phyloP scores from a whole-genome alignment of 1,140 invertebrate species.

The Bombus superbus region DNA sequence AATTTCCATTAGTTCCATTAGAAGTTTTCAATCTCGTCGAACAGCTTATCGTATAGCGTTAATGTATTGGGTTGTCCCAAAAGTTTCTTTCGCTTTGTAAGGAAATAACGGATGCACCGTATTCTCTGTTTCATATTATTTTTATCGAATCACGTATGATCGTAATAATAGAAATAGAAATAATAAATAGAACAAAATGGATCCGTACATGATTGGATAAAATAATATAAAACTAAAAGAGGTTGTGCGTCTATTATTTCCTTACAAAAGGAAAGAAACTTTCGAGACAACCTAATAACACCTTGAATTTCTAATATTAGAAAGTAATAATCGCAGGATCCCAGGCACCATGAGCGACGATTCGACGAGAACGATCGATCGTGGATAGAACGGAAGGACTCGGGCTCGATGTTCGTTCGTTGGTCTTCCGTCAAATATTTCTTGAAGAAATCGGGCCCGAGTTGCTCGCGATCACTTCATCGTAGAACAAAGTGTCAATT shows the following conservation, averaged over 20 bases:
- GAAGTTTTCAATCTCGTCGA: background rate
- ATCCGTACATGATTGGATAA: too few species aligned
- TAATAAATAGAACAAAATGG: too few species aligned
- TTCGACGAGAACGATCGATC: background rate
- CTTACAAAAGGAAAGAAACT: too few species aligned
- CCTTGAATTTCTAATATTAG: background rate
- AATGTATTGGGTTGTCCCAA: background rate
- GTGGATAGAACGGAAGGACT: background rate
- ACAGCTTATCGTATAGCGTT: background rate
- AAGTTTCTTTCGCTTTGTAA: too few species aligned
- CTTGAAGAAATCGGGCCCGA: background rate
- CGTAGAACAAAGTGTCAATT: slow-evolving; percentile 6
- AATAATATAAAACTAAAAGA: too few species aligned
- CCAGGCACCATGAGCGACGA: background rate
- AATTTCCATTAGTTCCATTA: too few species aligned
- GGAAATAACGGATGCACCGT: too few species aligned
- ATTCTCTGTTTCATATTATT: too few species aligned
- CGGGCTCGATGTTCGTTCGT: slow-evolving; percentile 30
- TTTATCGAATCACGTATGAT: too few species aligned
- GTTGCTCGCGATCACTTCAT: background rate
- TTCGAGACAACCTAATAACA: too few species aligned
- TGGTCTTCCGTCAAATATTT: slow-evolving; percentile 8
- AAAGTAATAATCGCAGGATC: background rate
- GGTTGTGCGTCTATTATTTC: too few species aligned
- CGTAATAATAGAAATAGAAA: too few species aligned